Percentiles rank a stretch among this genome's conserved stretches.
Evolutionary conservation across 2,113 vertebrate genomes (phyloP).

Genomic region (Tichodroma muraria): DNA sequence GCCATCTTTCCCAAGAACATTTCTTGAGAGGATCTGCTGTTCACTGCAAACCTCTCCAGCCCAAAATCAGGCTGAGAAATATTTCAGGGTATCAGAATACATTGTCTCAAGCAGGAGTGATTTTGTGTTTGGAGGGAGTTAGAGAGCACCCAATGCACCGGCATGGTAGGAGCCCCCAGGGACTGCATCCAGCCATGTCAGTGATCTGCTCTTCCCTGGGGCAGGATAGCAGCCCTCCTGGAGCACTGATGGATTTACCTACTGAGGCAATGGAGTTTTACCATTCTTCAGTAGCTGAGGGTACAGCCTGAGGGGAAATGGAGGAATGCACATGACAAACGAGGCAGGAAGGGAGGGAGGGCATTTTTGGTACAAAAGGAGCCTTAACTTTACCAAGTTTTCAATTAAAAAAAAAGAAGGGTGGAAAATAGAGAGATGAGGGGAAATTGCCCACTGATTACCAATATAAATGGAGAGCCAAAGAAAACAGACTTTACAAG

Average conservation of each 20-base stretch:
- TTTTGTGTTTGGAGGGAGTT: not conserved
- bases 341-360: not conserved
- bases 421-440: not conserved
- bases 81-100: not conserved
- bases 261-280: not conserved
- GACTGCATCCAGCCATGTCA: not conserved
- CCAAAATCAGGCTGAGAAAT: not conserved
- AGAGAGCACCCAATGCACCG: not conserved
- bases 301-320: not conserved
- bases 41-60: not conserved
- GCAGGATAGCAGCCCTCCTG: not conserved
- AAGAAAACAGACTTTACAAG: not conserved
- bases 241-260: not conserved
- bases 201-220: not conserved
- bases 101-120: not conserved
- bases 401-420: not conserved
- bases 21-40: not conserved
- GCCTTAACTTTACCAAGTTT: not conserved
- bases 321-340: not conserved
- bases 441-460: conserved; percentile 37
- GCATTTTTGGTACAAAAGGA: not conserved
- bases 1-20: not conserved
- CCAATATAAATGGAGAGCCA: not conserved
- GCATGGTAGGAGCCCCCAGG: not conserved
- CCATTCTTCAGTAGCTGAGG: not conserved